Evolutionary conservation across 1,140 invertebrate species (phyloP).

Genomic region (Pectinophora gossypiella): DNA sequence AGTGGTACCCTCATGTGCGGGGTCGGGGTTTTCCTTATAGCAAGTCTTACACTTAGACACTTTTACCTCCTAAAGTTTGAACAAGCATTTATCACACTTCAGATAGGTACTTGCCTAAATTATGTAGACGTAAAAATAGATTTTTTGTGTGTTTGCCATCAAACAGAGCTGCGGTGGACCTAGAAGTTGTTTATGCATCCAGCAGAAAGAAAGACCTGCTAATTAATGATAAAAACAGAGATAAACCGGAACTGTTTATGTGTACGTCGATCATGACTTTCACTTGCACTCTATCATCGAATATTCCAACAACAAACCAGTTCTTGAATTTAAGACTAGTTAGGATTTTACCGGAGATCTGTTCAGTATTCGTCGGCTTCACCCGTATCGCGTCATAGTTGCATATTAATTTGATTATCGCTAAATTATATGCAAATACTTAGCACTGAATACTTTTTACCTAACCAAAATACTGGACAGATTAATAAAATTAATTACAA

Average conservation of each 20-base stretch:
- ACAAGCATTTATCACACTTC: too few relatives aligned
- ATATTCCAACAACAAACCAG: slow-evolving; percentile 63
- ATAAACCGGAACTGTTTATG: slow-evolving; percentile 58
- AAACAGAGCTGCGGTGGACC: too few relatives aligned
- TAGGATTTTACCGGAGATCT: slow-evolving; percentile 25
- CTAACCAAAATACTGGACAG: slow-evolving; percentile 22
- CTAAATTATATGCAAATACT: slow-evolving; percentile 21
- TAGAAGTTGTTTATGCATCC: too few relatives aligned
- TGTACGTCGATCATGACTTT: slow-evolving; percentile 64
- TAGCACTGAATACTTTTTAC: slow-evolving; percentile 20
- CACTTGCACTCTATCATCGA: slow-evolving; percentile 68
- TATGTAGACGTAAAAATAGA: too few relatives aligned
- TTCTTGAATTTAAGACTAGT: slow-evolving; percentile 42
- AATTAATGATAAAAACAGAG: slow-evolving; percentile 46
- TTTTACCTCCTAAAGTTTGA: too few relatives aligned
- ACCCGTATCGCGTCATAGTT: background rate
- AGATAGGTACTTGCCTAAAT: too few relatives aligned
- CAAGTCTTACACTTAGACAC: too few relatives aligned
- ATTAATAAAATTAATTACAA: slow-evolving; percentile 21
- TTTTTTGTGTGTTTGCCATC: too few relatives aligned
- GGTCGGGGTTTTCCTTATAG: too few relatives aligned
- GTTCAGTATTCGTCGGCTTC: slow-evolving; percentile 14
- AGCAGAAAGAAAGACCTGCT: too few relatives aligned
- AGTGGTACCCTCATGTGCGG: too few relatives aligned
- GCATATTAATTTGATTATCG: slow-evolving; percentile 27